Base-by-base conservation (phyloP, 2,113 vertebrate species). In the Tragelaphus buxtoni region DNA sequence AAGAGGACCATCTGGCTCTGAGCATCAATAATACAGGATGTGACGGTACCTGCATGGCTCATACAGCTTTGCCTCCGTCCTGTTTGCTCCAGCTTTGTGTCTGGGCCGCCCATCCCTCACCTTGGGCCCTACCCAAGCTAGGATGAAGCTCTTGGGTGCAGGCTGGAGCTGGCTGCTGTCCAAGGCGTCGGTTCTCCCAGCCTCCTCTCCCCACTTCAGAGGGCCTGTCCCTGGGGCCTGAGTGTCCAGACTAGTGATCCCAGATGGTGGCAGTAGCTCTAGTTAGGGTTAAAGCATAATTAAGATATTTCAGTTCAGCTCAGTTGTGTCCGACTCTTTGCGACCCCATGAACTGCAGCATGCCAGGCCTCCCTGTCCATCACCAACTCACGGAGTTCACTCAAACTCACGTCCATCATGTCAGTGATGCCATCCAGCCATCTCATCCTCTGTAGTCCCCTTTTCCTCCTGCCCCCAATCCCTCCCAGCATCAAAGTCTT, bases 21-120 rank as follows among this genome's bases (percentile, higher is more conserved):
- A 9, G 76, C 97, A 96, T 98, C 97, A 98, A 51, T 98, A 97
- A 97, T 96, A 39, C 74, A 98, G 72, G 76, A 53, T 69, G 96
- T 81, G 55, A 85, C 16, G 2, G 9, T 14, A 84, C 45, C 60
- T 89, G 56, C 28, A 0, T 0, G 42, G 8, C 58, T 86, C 85
- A 63, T 3, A 11, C 65, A 16, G 30, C 56, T 39, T 91, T 86
- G 89, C 20, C 30, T 3, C 12, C 1, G 65, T 32, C 69, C 58
- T 35, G 24, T 47, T 42, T 86, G 88, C 63, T 14, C 0, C 28
- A 81, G 61, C 58, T 77, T 63, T 72, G 26, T 76, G 47, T 85
- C 42, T 47, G 74, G 30, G 30, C 85, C 32, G 35, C 69, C 0
- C 28, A 3, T 13, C 22, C 26, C 42, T 79, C 8, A 5, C 4